These are phyloP conservation scores for Lumbricus terrestris DNA, from an alignment of 2,888 invertebrate genomes.

Conservation along the genomic window DNA sequence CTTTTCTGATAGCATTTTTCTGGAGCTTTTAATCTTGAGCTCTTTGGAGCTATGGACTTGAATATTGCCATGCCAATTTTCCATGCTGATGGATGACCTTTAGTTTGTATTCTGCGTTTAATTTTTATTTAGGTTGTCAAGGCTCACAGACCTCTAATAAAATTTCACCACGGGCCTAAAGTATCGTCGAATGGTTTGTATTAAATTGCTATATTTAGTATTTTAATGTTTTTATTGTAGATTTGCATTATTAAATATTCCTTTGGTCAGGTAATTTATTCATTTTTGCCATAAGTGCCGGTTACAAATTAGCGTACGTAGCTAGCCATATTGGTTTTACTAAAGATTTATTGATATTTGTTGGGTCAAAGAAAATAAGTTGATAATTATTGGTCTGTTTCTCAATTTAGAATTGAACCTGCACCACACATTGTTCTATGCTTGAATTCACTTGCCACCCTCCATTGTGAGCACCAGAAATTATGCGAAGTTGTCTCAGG, in stretches of 20 bases:
- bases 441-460: background rate
- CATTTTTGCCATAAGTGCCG: background rate
- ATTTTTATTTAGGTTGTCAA: background rate
- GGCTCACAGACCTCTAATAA: background rate
- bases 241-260: background rate
- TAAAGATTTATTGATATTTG: background rate
- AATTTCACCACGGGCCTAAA: background rate
- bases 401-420: background rate
- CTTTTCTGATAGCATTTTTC: no score
- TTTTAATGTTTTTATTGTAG: background rate
- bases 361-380: background rate
- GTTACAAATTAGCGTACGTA: background rate
- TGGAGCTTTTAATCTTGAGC: no score
- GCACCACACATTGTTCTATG: background rate
- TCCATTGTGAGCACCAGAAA: no score
- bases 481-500: background rate
- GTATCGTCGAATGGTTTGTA: background rate
- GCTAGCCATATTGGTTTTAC: background rate
- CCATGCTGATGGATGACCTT: background rate
- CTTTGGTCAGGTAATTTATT: background rate
- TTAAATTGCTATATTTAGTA: background rate
- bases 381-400: background rate
- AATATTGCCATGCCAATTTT: no score
- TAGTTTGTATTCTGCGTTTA: background rate
- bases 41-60: no score